Evolutionary conservation across 2,888 invertebrate genomes (phyloP), one percentile per base, ranked within the genome.

Genomic region (Erynnis tages): DNA sequence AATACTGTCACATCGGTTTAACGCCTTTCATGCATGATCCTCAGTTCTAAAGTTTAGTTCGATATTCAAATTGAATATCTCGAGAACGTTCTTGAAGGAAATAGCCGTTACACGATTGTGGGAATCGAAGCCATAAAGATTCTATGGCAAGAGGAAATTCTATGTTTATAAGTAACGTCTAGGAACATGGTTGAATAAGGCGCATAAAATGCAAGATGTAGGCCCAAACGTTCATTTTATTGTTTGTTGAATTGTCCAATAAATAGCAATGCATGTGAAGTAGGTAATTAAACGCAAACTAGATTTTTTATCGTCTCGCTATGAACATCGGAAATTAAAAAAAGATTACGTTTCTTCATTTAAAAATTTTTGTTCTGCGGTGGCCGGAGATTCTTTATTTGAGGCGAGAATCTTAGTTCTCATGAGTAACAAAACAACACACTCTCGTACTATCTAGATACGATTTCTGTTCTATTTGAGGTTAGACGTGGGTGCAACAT

Each of bases 1-100:
- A 71, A 73, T 71, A 74, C 71, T 80, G 86, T 86, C 87, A 76
- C 67, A 77, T 78, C 67, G 72, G 83, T 82, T 87, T 85, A 82
- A 86, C 82, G 82, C 77, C 82, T 76, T 73, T 82, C 66, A 67
- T 64, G 63, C 69, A 71, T 71, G 73, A 69, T 71, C 72, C 73
- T 75, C 69, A 69, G 67, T 66, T 62, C 60, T 55, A 54, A 54
- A 56, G 35, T 49, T 48, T 40, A 52, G 35, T 53, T 47, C 7
- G 47, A 55, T 56, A 61, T 62, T 61, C 16, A 38, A 52, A 30
- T 52, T 52, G 52, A 45, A 45, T 45, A 52, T 38, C 29, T 45
- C 13, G 21, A 45, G 44, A 52, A 45, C 25, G 25, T 52, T 21
- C 50, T 25, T 50, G 35, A 37, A 45, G 29, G 29, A 43, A 44